Percentiles rank a stretch among this genome's conserved stretches.
Evolutionary conservation across 2,888 invertebrate genomes (phyloP).

Genomic region (Eumerus sabulonum): DNA sequence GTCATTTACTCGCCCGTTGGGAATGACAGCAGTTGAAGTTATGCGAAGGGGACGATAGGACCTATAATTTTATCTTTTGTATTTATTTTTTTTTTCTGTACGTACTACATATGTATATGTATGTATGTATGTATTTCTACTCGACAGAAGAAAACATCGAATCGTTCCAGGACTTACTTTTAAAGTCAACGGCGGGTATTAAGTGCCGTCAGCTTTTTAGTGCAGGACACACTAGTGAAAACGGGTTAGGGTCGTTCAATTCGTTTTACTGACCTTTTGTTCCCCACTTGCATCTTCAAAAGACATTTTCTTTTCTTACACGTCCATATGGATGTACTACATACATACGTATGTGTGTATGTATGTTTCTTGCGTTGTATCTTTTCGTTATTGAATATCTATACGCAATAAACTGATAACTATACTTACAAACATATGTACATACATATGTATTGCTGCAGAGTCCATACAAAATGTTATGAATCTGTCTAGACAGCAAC

Average conservation of each 20-base stretch:
- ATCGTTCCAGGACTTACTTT: constrained; percentile 13
- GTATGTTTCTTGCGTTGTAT: neutral
- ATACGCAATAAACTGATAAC: too few relatives aligned
- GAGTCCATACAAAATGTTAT: neutral
- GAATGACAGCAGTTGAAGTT: constrained; percentile 14
- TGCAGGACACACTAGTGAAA: neutral
- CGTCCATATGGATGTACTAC: too few relatives aligned
- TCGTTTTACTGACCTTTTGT: too few relatives aligned
- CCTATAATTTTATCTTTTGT: neutral
- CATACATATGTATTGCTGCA: too few relatives aligned
- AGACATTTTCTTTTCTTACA: too few relatives aligned
- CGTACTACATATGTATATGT: too few relatives aligned
- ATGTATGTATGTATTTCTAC: too few relatives aligned
- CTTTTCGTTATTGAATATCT: neutral
- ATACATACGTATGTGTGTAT: too few relatives aligned
- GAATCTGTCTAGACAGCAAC: constrained; percentile 19
- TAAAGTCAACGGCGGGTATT: constrained; percentile 15
- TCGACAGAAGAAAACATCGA: too few relatives aligned
- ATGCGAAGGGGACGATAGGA: constrained; percentile 26
- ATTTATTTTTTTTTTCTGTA: too few relatives aligned
- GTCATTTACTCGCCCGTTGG: neutral
- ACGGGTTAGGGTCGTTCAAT: too few relatives aligned
- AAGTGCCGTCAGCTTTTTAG: neutral
- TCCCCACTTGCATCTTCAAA: too few relatives aligned
- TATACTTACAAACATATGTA: neutral